phyloP scores from a whole-genome alignment of 2,797 vertebrate species.

The Oreochromis grahami region DNA sequence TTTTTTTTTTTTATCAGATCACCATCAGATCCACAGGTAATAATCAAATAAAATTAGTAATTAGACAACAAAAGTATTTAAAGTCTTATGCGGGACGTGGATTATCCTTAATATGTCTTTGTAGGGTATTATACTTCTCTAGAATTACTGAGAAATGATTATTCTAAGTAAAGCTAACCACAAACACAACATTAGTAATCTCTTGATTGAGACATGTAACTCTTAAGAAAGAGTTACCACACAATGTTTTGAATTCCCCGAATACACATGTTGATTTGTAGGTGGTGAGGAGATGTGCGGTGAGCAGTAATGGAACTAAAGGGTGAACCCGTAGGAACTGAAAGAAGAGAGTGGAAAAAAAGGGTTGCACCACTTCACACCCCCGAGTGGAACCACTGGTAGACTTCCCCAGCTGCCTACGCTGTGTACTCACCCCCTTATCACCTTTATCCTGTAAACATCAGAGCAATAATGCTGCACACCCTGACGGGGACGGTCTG shows the following conservation, averaged over 20 bases:
- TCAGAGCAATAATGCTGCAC: background rate
- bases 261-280: background rate
- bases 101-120: background rate
- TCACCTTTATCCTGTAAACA: background rate
- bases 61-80: background rate
- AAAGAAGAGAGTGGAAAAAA: constrained; percentile 17
- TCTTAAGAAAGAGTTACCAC: background rate
- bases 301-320: background rate
- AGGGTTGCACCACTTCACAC: constrained; percentile 15
- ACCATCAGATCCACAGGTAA: background rate
- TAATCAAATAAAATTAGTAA: background rate
- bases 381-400: constrained; percentile 7
- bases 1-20: background rate
- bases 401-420: constrained; percentile 28
- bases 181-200: background rate
- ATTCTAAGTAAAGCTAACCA: background rate
- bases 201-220: background rate
- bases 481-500: background rate
- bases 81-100: background rate
- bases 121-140: background rate
- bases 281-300: background rate
- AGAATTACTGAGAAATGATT: background rate
- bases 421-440: background rate
- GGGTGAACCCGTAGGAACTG: background rate
- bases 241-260: constrained; percentile 10